Percentiles rank a stretch among this genome's conserved stretches.
These are phyloP conservation scores for Habroteleia sp. DNA, from an alignment of 2,888 invertebrate genomes.

Conservation along the genomic window DNA sequence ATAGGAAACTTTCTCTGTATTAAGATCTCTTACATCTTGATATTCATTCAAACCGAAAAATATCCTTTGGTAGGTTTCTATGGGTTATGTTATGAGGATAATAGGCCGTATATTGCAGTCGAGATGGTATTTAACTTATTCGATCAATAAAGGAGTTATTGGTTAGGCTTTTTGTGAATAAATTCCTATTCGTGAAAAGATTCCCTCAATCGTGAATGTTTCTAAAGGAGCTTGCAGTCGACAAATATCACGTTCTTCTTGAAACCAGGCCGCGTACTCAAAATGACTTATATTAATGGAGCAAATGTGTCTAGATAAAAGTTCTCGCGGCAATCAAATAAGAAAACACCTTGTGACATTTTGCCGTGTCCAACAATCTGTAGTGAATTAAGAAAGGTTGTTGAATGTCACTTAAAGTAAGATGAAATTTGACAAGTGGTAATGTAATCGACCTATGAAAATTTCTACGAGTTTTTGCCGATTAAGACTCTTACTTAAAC, in stretches of 20 bases:
- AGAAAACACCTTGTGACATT: slow-evolving; percentile 3
- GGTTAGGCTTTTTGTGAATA: slow-evolving; percentile 44
- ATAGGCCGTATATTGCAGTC: slow-evolving; percentile 37
- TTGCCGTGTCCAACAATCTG: neutral
- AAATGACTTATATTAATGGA: slow-evolving; percentile 21
- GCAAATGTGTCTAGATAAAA: slow-evolving; percentile 11
- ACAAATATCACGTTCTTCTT: slow-evolving; percentile 18
- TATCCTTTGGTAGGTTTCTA: slow-evolving; percentile 16
- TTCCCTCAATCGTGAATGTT: slow-evolving; percentile 1
- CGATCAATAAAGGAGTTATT: slow-evolving; percentile 44
- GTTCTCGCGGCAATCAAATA: neutral
- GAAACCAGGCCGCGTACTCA: slow-evolving; percentile 6
- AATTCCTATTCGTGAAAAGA: slow-evolving; percentile 4
- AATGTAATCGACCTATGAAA: too few species aligned
- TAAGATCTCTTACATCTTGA: slow-evolving; percentile 21
- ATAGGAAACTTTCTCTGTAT: slow-evolving; percentile 35
- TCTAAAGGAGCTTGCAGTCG: slow-evolving; percentile 16
- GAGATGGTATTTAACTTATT: slow-evolving; percentile 44
- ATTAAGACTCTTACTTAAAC: too few species aligned
- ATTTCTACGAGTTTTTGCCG: too few species aligned
- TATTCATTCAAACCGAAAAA: slow-evolving; percentile 36
- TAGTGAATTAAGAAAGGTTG: neutral
- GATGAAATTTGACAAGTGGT: neutral
- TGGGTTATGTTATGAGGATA: slow-evolving; percentile 40
- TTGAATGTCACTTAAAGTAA: neutral